These are phyloP conservation scores for Etia nguti DNA, from an alignment of 2,113 vertebrate species.

Conservation along the genomic window DNA sequence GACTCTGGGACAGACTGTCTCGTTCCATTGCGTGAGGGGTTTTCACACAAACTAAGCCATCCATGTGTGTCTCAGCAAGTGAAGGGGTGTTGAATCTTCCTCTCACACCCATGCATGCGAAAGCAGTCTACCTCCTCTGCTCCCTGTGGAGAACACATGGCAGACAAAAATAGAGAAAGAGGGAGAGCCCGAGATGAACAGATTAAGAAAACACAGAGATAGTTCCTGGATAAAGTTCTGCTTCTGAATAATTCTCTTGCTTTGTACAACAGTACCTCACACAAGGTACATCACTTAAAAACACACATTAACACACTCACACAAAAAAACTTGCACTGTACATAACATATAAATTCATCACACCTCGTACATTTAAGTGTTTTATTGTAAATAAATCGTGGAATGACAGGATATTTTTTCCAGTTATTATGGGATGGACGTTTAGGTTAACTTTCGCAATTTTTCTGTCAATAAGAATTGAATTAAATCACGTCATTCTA, in stretches of 20 bases:
- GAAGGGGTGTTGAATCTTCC: constrained; percentile 35
- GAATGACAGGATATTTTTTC: not conserved
- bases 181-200: constrained; percentile 30
- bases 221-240: constrained; percentile 31
- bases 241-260: not conserved
- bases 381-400: not conserved
- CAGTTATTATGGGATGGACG: not conserved
- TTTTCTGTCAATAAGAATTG: not conserved
- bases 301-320: not conserved
- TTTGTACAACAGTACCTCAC: not conserved
- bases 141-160: constrained; percentile 48
- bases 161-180: constrained; percentile 50
- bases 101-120: constrained; percentile 49
- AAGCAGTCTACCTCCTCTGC: constrained; percentile 36
- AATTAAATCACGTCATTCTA: not conserved
- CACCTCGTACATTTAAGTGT: not conserved
- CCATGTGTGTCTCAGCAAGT: constrained; percentile 23
- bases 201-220: not conserved
- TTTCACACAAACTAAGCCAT: constrained; percentile 27
- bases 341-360: not conserved
- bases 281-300: not conserved
- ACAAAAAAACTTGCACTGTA: not conserved
- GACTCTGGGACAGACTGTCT: not conserved
- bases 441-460: not conserved
- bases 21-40: constrained; percentile 26